A percentile compares a stretch with the other conserved stretches of the same genome.
These are phyloP conservation scores for Brachionus plicatilis DNA, from an alignment of 1,140 invertebrate genomes.

Conservation along the genomic window DNA sequence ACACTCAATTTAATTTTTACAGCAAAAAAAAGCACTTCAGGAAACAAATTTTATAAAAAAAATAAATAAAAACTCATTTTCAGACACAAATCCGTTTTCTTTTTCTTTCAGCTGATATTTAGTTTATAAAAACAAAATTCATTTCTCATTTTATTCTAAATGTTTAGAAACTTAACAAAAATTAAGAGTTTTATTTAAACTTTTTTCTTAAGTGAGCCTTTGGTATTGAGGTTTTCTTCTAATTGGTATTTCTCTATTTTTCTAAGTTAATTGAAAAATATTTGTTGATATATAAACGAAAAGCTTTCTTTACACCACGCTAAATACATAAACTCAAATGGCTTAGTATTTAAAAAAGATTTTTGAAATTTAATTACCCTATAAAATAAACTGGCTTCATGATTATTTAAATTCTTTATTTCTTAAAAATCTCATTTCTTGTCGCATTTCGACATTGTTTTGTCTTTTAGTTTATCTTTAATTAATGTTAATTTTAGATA, in stretches of 20 bases:
- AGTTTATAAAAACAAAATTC: background rate
- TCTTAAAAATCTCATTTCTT: background rate
- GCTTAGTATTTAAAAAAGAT: background rate
- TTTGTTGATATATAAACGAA: slow-evolving; percentile 1
- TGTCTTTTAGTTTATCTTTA: background rate
- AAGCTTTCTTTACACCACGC: background rate
- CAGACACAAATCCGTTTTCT: background rate
- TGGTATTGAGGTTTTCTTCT: background rate
- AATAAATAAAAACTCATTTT: background rate
- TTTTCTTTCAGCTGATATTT: background rate
- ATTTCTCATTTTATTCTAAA: background rate
- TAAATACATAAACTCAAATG: slow-evolving; percentile 1
- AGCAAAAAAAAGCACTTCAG: background rate
- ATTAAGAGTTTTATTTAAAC: background rate
- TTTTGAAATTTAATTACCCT: background rate
- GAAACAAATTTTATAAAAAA: background rate
- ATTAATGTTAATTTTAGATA: no score
- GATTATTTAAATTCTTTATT: background rate
- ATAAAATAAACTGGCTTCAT: background rate
- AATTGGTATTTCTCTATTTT: background rate
- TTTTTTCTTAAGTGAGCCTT: background rate
- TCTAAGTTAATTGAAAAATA: slow-evolving; percentile 2
- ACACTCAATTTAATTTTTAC: background rate
- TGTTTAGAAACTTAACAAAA: background rate
- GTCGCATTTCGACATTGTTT: background rate